A percentile compares a stretch with the other conserved stretches of the same genome.
Evolutionary conservation across 1,140 invertebrate genomes (phyloP).

Genomic region (Zaprionus davidi): DNA sequence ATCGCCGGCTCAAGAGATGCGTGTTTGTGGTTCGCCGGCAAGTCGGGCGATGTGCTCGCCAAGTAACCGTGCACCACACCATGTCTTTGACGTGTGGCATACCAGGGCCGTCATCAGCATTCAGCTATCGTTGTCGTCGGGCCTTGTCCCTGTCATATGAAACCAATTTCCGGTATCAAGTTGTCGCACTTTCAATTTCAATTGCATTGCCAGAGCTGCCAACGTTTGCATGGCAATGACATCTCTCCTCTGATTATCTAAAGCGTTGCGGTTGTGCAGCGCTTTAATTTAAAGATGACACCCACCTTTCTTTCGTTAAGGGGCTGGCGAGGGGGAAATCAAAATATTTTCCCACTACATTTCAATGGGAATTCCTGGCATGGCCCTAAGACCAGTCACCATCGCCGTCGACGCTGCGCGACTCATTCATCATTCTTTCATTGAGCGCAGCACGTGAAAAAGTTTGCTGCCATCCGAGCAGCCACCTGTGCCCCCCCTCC

Average conservation of each 20-base stretch:
- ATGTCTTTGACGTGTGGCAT: conserved; percentile 54
- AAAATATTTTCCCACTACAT: conserved; percentile 50
- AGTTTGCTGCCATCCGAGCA: conserved; percentile 45
- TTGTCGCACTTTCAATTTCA: conserved; percentile 69
- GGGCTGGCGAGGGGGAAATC: conserved; percentile 34
- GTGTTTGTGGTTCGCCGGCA: conserved; percentile 9
- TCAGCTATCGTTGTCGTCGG: background rate
- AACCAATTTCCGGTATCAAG: conserved; percentile 45
- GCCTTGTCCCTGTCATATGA: conserved; percentile 48
- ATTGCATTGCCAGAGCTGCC: conserved; percentile 1
- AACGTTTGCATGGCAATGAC: conserved; percentile 40
- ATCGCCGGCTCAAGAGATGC: background rate
- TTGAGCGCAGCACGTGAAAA: conserved; percentile 65
- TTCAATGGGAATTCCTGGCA: conserved; percentile 20
- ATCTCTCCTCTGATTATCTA: conserved; percentile 22
- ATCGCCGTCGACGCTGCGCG: conserved; percentile 13
- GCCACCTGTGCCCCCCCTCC: background rate
- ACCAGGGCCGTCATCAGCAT: background rate
- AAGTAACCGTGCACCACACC: background rate
- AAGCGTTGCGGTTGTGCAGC: conserved; percentile 37
- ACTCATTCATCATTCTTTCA: conserved; percentile 73
- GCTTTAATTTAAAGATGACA: conserved; percentile 49
- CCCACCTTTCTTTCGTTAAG: background rate
- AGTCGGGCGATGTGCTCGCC: background rate
- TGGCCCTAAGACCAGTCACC: background rate